Evolutionary conservation across 2,113 vertebrate species (phyloP).

Genomic region (Calypte anna): DNA sequence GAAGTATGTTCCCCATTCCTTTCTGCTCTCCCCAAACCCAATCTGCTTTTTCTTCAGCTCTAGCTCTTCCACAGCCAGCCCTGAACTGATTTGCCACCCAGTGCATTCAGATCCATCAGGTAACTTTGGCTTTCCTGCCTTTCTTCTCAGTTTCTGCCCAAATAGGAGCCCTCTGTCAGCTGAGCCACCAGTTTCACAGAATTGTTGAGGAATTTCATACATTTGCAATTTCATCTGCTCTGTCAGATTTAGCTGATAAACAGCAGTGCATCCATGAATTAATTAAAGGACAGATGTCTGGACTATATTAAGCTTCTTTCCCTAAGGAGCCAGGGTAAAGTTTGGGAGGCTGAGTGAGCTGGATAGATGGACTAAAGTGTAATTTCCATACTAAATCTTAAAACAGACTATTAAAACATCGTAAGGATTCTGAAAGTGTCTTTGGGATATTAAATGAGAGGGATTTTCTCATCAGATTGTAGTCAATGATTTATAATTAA

Average conservation of each 20-base stretch:
- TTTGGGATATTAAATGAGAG: not conserved
- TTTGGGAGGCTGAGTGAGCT: not conserved
- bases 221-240: not conserved
- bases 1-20: not conserved
- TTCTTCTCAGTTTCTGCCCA: not conserved
- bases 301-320: constrained; percentile 14
- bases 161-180: not conserved
- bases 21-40: not conserved
- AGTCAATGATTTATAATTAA: not conserved
- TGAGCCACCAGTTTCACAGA: not conserved
- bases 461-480: not conserved
- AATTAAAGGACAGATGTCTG: not conserved
- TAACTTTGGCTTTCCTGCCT: not conserved
- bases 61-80: not conserved
- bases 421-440: constrained; percentile 8
- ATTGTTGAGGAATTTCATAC: not conserved
- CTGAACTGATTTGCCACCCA: not conserved
- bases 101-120: not conserved
- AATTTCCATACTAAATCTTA: not conserved
- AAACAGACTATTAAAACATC: not conserved
- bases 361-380: not conserved
- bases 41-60: not conserved
- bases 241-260: not conserved
- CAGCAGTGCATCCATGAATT: not conserved
- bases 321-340: not conserved